Evolutionary conservation across 2,888 invertebrate species (phyloP), one percentile per base, ranked within the genome.

Genomic region (Trilocha varians): DNA sequence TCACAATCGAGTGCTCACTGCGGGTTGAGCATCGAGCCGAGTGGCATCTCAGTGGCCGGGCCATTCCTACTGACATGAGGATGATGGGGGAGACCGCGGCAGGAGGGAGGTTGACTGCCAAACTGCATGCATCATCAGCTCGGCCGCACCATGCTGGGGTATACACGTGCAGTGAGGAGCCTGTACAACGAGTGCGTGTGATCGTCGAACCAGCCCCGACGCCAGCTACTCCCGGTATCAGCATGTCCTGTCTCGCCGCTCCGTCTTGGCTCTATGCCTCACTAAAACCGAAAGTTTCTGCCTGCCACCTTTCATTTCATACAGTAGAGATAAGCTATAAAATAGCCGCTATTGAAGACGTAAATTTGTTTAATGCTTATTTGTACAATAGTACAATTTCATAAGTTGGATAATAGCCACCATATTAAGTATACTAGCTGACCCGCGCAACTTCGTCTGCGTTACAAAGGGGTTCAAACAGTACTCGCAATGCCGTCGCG

Each of bases 1-100:
- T 78, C 38, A 55, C 59, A 34, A 70, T 78, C 65, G 75, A 72
- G 74, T 78, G 79, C 55, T 56, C 65, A 53, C 66, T 78, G 71
- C 71, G 77, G 49, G 62, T 65, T 52, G 69, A 67, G 57, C 60
- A 69, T 62, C 63, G 55, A 47, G 68, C 59, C 43, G 60, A 52
- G 52, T 72, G 73, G 74, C 58, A 54, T 47, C 64, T 62, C 50
- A 65, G 70, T 58, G 77, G 70, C 43, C 57, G 57, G 48, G 55
- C 58, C 48, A 59, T 59, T 61, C 71, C 71, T 39, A 49, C 56
- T 45, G 77, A 73, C 62, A 40, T 74, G 67, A 61, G 56, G 43
- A 48, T 65, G 44, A 70, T 63, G 35, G 54, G 60, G 53, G 73
- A 66, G 59, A 48, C 52, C 35, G 54, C 58, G 37, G 57, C 53